These are phyloP conservation scores for Peromyscus leucopus DNA, from an alignment of 2,113 vertebrate species.

Conservation along the genomic window DNA sequence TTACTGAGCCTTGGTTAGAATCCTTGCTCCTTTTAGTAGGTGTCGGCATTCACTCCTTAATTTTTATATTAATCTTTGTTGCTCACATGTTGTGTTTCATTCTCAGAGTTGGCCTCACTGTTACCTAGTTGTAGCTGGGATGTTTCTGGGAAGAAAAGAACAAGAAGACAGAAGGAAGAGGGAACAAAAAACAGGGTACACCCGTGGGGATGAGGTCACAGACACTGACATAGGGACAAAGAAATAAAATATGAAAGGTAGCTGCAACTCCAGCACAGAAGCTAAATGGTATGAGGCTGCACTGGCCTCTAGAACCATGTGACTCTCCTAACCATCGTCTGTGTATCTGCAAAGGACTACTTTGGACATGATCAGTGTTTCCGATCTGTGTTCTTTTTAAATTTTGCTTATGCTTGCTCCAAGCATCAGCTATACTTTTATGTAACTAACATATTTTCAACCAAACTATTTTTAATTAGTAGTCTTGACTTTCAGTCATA, in stretches of 20 bases:
- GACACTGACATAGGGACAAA: background rate
- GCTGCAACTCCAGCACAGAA: background rate
- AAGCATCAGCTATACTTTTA: background rate
- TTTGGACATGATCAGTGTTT: background rate
- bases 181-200: background rate
- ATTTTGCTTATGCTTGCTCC: background rate
- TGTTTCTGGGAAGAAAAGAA: background rate
- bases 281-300: background rate
- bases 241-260: background rate
- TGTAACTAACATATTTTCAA: constrained; percentile 17
- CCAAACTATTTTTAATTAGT: background rate
- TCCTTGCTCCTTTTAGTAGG: background rate
- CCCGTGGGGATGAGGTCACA: background rate
- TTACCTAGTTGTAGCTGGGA: no score
- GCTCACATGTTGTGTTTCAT: background rate
- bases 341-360: background rate
- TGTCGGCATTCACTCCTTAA: background rate
- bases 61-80: background rate
- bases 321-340: background rate
- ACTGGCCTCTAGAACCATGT: background rate
- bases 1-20: background rate
- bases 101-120: background rate
- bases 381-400: background rate
- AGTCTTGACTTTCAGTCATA: background rate
- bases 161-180: background rate